A percentile compares a stretch with the other conserved stretches of the same genome.
These are phyloP conservation scores for Cisticola juncidis DNA, from an alignment of 2,113 vertebrate species.

Conservation along the genomic window DNA sequence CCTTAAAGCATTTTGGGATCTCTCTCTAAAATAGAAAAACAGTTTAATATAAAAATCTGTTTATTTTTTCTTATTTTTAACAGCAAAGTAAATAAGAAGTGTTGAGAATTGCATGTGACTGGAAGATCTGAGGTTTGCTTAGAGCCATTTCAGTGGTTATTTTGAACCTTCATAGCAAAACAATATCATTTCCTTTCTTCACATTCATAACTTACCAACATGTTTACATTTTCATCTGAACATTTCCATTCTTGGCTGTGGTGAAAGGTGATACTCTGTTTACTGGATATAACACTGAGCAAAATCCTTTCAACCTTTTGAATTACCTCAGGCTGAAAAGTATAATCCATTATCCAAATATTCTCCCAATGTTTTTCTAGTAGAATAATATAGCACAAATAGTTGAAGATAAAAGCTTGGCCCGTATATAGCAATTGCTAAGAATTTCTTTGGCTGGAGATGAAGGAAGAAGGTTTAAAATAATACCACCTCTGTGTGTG, in stretches of 20 bases:
- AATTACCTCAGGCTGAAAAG: conserved; percentile 42
- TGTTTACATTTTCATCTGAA: conserved; percentile 42
- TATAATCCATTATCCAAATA: conserved; percentile 61
- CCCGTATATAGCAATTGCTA: background rate
- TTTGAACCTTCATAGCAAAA: conserved; percentile 28
- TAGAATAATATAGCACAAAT: background rate
- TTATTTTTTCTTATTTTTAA: background rate
- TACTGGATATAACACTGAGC: background rate
- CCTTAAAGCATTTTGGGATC: background rate
- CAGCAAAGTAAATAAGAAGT: conserved; percentile 1
- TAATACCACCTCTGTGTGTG: background rate
- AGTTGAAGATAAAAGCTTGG: conserved; percentile 30
- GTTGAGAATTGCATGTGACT: background rate
- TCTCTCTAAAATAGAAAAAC: background rate
- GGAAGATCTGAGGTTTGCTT: conserved; percentile 22
- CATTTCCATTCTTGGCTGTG: conserved; percentile 41
- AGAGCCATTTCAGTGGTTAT: background rate
- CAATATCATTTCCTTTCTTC: background rate
- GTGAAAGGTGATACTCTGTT: conserved; percentile 48
- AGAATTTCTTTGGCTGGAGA: conserved; percentile 38
- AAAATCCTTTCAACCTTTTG: conserved; percentile 42
- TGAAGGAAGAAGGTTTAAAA: conserved; percentile 38
- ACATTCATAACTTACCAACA: conserved; percentile 20
- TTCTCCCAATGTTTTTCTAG: conserved; percentile 9
- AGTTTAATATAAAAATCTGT: background rate